Percentiles rank a stretch among this genome's conserved stretches.
Conservation (phyloP, 2,797 vertebrate genomes). For the Melanotaenia trifasciata region DNA sequence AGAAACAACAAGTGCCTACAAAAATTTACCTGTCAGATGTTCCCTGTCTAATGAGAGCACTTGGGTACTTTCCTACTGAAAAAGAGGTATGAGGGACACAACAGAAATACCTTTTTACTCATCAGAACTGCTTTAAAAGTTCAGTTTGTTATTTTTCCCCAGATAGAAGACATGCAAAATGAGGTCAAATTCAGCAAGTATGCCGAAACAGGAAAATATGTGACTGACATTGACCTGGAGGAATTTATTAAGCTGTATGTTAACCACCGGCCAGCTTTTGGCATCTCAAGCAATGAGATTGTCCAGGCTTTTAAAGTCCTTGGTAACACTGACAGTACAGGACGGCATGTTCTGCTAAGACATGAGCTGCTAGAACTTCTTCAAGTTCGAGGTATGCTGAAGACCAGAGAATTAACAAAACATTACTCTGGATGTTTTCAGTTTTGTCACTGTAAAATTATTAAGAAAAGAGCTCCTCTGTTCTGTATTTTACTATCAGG, state of each 20-base stretch:
- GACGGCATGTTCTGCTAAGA: slow-evolving; percentile 79
- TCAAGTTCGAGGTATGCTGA: slow-evolving; percentile 84
- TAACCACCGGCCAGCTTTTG: slow-evolving; percentile 90
- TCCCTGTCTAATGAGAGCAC: slow-evolving; percentile 90
- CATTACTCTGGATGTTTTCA: slow-evolving; percentile 1
- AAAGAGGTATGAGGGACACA: slow-evolving; percentile 83
- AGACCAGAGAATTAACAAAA: background rate
- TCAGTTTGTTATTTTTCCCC: slow-evolving; percentile 9
- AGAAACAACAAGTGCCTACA: slow-evolving; percentile 84
- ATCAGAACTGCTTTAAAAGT: slow-evolving; percentile 3
- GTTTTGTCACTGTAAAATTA: background rate
- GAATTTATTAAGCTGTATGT: slow-evolving; percentile 93
- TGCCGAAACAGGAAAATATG: slow-evolving; percentile 86
- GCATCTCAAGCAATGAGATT: slow-evolving; percentile 81
- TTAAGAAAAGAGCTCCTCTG: slow-evolving; percentile 1
- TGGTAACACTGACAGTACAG: slow-evolving; percentile 70
- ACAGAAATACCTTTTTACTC: background rate
- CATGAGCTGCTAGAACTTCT: slow-evolving; percentile 86
- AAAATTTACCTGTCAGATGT: slow-evolving; percentile 88
- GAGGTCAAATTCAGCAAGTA: slow-evolving; percentile 92
- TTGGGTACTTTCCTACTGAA: slow-evolving; percentile 92
- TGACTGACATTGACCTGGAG: slow-evolving; percentile 86
- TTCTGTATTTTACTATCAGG: background rate
- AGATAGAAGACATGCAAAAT: slow-evolving; percentile 93
- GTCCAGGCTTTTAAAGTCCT: slow-evolving; percentile 83